Base-by-base conservation (phyloP, 1,140 invertebrate genomes). In the Nasonia longicornis region DNA sequence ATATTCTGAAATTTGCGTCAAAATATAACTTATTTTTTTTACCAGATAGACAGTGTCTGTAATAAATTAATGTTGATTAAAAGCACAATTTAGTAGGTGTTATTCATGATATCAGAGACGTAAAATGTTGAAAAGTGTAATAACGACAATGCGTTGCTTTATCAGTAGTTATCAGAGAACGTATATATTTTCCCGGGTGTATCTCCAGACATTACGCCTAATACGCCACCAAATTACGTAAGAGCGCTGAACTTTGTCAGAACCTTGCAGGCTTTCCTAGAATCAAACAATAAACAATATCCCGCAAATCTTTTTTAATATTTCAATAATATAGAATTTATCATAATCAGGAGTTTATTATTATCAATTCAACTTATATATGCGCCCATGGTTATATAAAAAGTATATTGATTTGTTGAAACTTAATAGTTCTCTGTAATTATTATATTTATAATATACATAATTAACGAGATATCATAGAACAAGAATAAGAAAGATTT, bases 211-310 rank as follows among this genome's bases (percentile, higher is more conserved):
- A 64, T 79, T 79, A 64, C 48, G 58, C 31, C 58, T 63, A 74
- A 80, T 66, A 58, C 78, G 70, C 70, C 78, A 35, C 71, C 20
- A 63, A 64, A 74, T 80, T 80, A 63, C 78, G 71, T 80, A 80
- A 80, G 31, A 80, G 20, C n/a, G 63, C 14, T 79, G 77, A 78
- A 67, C 77, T 78, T 45, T 58, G 52, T n/a, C 52, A n/a, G 52
- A 31, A 70, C 35, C 72, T 29, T 74, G 14, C 48, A 64, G 35
- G 29, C 73, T 75, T 75, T 66, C 48, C 63, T 22, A 77, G 64
- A 63, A 77, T 77, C 42, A 42, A 45, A 63, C 35, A 63, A 75
- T 35, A 38, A 69, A 63, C 72, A 8, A 42, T 42, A 42, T 7
- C 10, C 6, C 0, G 10, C 1, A 42, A 42, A 42, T 42, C 6